Evolutionary conservation across 2,113 vertebrate species (phyloP), one percentile per base, ranked within the genome.

Genomic region (Urocynchramus pylzowi): DNA sequence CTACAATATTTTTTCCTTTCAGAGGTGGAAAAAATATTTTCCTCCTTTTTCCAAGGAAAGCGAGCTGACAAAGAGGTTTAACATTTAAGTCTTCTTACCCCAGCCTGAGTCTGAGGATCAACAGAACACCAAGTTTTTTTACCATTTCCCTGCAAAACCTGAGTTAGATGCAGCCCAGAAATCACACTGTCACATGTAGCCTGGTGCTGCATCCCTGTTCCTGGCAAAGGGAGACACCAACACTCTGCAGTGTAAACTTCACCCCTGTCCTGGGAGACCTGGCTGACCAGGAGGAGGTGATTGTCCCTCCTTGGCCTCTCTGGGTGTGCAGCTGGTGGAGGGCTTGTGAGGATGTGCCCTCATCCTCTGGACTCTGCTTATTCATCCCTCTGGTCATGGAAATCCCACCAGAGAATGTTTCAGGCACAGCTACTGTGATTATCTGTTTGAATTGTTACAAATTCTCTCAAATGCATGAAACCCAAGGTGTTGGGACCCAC

Each of bases 101-200:
- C 19, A 50, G 14, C 27, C 26, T 33, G 37, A 67, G 21, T 31
- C 23, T 42, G 41, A 64, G 17, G n/a, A 60, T 70, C 57, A 76
- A 47, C 26, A 75, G n/a, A 13, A 54, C 73, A 59, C 30, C 9
- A 24, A 50, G 19, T 0, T 1, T 2, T 50, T 3, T 50, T 57
- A 60, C 44, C 20, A 35, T 33, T 21, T 71, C 27, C 37, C 61
- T 53, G 30, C 31, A 81, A 78, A 70, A 35, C 31, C 18, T 5
- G 47, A 42, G 33, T 37, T 68, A 13, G 12, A 35, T 68, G 18
- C 17, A 75, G 44, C 33, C 70, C 78, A 68, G 67, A 82, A 75
- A 30, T 12, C 6, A 4, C 3, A 0, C 4, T 61, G 37, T 8
- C 30, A 35, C 30, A 6, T 0, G 0, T 4, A 33, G 18, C 20